These are phyloP conservation scores for Theretra japonica DNA, from an alignment of 2,888 invertebrate genomes.

Conservation along the genomic window DNA sequence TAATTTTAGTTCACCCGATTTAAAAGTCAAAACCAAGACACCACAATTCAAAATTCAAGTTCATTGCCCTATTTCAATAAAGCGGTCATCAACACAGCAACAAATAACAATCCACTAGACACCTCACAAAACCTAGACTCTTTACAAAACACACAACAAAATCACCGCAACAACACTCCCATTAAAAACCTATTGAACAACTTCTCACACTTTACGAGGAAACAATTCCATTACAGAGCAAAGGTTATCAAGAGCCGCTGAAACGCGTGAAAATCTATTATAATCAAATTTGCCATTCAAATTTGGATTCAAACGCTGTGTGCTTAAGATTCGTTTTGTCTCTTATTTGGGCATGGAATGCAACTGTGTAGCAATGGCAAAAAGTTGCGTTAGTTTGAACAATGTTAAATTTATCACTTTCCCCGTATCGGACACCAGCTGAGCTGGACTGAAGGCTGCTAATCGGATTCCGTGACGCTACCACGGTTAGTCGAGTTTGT, in stretches of 20 bases:
- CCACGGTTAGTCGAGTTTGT: constrained; percentile 50
- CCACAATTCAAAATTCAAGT: too few species aligned
- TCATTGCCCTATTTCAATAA: too few species aligned
- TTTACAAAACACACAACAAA: not conserved
- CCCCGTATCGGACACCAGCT: constrained; percentile 60
- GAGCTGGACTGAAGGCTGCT: constrained; percentile 54
- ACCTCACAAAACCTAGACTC: not conserved
- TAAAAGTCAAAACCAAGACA: too few species aligned
- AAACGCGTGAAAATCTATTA: constrained; percentile 20
- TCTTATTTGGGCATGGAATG: not conserved
- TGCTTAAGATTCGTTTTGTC: not conserved
- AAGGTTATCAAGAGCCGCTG: constrained; percentile 15
- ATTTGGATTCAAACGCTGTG: not conserved
- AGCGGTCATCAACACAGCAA: not conserved
- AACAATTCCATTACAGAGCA: constrained; percentile 20
- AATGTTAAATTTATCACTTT: constrained; percentile 69
- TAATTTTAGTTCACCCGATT: too few species aligned
- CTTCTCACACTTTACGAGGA: constrained; percentile 17
- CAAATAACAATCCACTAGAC: not conserved
- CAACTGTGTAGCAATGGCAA: constrained; percentile 46
- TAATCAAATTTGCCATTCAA: constrained; percentile 9
- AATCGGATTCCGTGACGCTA: constrained; percentile 58
- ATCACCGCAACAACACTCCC: not conserved
- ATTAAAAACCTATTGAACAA: constrained; percentile 16
- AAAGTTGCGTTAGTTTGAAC: constrained; percentile 48